phyloP scores from a whole-genome alignment of 1,140 invertebrate species.

The Cepaea nemoralis region DNA sequence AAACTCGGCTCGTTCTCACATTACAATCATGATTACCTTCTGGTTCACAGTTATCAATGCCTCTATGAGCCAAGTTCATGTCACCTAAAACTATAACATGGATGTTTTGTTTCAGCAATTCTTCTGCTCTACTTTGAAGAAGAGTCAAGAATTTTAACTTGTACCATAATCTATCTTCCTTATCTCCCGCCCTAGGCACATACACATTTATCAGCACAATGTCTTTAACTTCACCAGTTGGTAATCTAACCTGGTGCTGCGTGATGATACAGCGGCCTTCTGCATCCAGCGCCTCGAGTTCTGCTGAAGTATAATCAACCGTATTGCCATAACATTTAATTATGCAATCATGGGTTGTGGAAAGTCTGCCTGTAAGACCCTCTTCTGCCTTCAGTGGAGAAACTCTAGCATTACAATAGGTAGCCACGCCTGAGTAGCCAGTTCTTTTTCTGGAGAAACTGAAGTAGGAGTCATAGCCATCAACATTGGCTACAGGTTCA shows the following conservation, averaged over 20 bases:
- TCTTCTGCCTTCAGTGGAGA: constrained; percentile 73
- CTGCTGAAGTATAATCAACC: constrained; percentile 60
- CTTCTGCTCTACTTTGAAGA: constrained; percentile 72
- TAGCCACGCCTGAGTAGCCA: constrained; percentile 75
- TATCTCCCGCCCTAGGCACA: constrained; percentile 42
- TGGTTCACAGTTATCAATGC: constrained; percentile 74
- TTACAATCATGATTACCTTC: constrained; percentile 69
- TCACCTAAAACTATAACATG: constrained; percentile 63
- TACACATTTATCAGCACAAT: constrained; percentile 40
- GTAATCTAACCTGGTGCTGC: constrained; percentile 69
- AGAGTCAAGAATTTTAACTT: constrained; percentile 75
- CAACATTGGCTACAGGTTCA: constrained; percentile 71
- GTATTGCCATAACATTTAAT: constrained; percentile 68
- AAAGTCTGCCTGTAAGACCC: constrained; percentile 66
- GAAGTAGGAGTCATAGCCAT: constrained; percentile 75
- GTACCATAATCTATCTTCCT: constrained; percentile 55
- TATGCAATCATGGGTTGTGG: constrained; percentile 42
- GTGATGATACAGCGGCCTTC: constrained; percentile 75
- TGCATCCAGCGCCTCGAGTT: constrained; percentile 70
- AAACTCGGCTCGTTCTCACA: constrained; percentile 65
- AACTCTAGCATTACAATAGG: constrained; percentile 70
- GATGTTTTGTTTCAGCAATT: constrained; percentile 70
- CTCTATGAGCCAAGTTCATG: constrained; percentile 74
- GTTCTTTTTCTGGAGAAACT: constrained; percentile 72
- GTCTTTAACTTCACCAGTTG: constrained; percentile 20